A percentile compares a stretch with the other conserved stretches of the same genome.
phyloP scores from a whole-genome alignment of 2,113 vertebrate genomes.

The Lasiurus cinereus region DNA sequence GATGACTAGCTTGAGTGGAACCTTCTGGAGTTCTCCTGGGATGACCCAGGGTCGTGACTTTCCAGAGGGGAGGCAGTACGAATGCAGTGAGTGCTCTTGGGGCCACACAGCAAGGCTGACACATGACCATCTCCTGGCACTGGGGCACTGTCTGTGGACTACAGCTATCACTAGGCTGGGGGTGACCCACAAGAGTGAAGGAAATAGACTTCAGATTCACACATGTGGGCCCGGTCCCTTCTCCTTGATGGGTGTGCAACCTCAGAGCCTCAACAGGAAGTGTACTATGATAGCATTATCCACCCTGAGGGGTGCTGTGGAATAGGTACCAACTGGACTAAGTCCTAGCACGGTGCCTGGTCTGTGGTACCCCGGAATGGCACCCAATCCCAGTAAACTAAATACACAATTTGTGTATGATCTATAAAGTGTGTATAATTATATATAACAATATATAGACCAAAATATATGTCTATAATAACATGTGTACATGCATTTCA shows the following conservation, averaged over 20 bases:
- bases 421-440: too few relatives aligned
- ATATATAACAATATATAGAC: too few relatives aligned
- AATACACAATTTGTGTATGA: background rate
- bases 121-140: accelerated
- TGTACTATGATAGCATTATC: too few relatives aligned
- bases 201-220: accelerated
- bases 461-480: background rate
- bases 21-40: background rate
- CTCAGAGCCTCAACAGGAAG: background rate
- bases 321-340: accelerated
- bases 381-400: background rate
- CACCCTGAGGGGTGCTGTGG: background rate
- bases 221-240: background rate
- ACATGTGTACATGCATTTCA: accelerated
- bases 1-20: background rate
- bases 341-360: background rate
- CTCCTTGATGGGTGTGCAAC: accelerated
- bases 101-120: accelerated
- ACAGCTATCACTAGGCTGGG: background rate
- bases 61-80: background rate
- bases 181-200: accelerated
- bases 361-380: accelerated
- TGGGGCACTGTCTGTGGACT: accelerated
- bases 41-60: background rate
- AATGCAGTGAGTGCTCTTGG: background rate